Base-by-base conservation (phyloP, 2,797 vertebrate species). In the Trichosurus vulpecula region DNA sequence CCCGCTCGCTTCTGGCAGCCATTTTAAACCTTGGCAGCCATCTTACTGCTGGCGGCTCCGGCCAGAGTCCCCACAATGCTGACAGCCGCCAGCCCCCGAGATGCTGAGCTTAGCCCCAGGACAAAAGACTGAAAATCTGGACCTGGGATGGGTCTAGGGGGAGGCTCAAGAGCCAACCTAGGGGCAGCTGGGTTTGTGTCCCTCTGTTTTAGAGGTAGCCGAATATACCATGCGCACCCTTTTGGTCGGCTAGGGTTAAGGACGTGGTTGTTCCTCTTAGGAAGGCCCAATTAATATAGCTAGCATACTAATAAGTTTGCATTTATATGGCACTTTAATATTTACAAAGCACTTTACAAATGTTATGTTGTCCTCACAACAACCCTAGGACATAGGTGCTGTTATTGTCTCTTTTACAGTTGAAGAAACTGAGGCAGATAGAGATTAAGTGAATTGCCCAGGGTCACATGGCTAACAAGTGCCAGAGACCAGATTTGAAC, bases 11-110 rank as follows among this genome's bases (percentile, higher is more conserved):
- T 98, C 99, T 99, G 99, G 99, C 99, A 99, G 99, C 99, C 99
- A 99, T 99, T 98, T 99, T 99, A 99, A 99, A 98, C 98, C 99
- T 99, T 99, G 99, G 99, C 99, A 99, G 99, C 99, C 99, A 99
- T 99, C 99, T 99, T 99, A 99, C 98, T 98, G 99, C 99, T 99
- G 99, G 99, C 99, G 99, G 99, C 98, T 98, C 98, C 98, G 41
- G 95, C 97, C 98, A 97, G 98, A 98, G 98, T 99, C 99, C 99
- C 99, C 99, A 99, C 98, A 98, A 99, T 98, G 99, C 99, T 99
- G 98, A 99, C 98, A 98, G 98, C 98, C 95, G 55, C 96, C 95
- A 91, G 74, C 95, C 96, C 94, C 92, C 47, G 57, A 91, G 74
- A 25, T 19, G 97, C 95, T 96, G 94, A 89, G 95, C 97, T 91